Percentiles rank a stretch among this genome's conserved stretches.
Conservation (phyloP, 2,113 vertebrate genomes). For the Xiphorhynchus elegans region DNA sequence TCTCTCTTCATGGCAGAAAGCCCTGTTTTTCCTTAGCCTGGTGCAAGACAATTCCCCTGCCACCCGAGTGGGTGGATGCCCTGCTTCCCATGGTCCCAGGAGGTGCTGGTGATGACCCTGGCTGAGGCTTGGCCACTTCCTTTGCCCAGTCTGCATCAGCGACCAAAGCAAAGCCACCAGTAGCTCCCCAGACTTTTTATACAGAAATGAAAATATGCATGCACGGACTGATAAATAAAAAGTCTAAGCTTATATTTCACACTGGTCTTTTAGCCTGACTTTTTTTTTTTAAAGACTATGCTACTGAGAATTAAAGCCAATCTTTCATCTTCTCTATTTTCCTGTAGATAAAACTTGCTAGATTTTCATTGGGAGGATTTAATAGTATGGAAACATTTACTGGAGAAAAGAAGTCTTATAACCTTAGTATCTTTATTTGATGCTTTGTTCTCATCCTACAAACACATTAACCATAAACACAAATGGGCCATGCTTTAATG, state of each 20-base stretch:
- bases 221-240: not conserved
- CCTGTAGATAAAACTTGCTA: not conserved
- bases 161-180: not conserved
- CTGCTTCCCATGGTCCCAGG: fast-evolving
- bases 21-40: fast-evolving
- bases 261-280: not conserved
- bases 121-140: not conserved
- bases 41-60: not conserved
- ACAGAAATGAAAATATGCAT: not conserved
- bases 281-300: not conserved
- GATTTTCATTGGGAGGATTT: not conserved
- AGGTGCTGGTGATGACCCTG: not conserved
- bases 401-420: not conserved
- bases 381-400: not conserved
- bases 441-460: not conserved
- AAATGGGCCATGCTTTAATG: constrained; percentile 34
- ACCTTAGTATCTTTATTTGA: not conserved
- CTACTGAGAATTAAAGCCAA: not conserved
- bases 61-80: not conserved
- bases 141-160: not conserved
- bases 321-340: not conserved
- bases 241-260: not conserved
- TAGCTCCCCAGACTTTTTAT: not conserved
- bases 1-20: not conserved
- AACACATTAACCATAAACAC: not conserved